A percentile compares a stretch with the other conserved stretches of the same genome.
These are phyloP conservation scores for Tokudaia muenninki DNA, from an alignment of 2,797 vertebrate genomes.

Conservation along the genomic window DNA sequence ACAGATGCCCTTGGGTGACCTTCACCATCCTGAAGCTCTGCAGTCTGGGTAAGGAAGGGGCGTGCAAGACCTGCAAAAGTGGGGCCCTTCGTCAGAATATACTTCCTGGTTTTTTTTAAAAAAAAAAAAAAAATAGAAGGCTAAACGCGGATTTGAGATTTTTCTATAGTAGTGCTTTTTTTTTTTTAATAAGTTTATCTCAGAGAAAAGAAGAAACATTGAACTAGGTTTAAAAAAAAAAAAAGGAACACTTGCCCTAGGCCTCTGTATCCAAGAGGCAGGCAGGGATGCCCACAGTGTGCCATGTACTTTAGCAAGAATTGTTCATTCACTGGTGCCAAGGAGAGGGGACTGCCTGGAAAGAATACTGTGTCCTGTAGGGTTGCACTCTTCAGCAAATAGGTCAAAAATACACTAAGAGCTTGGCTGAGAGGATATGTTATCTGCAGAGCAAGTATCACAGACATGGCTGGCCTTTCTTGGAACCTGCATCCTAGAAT, in stretches of 20 bases:
- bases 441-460: conserved; percentile 62
- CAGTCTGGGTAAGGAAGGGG: conserved; percentile 74
- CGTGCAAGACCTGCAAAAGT: conserved; percentile 79
- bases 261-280: conserved; percentile 83
- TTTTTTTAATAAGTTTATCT: conserved; percentile 80
- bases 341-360: conserved; percentile 65
- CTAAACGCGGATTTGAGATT: conserved; percentile 94
- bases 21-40: conserved; percentile 75
- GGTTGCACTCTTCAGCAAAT: conserved; percentile 72
- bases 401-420: conserved; percentile 67
- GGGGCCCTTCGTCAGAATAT: conserved; percentile 88
- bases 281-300: conserved; percentile 83
- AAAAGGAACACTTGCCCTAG: conserved; percentile 80
- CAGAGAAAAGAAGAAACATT: conserved; percentile 72
- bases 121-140: conserved; percentile 87
- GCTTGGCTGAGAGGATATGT: conserved; percentile 66
- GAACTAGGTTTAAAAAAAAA: conserved; percentile 50
- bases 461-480: conserved; percentile 78
- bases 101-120: conserved; percentile 85
- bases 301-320: conserved; percentile 49
- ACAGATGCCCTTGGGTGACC: conserved; percentile 68
- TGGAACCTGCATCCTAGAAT: conserved; percentile 69
- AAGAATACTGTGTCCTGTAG: conserved; percentile 79
- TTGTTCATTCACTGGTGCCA: conserved; percentile 76
- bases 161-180: conserved; percentile 77